Evolutionary conservation across 2,888 invertebrate species (phyloP).

Genomic region (Plebejus melissa): DNA sequence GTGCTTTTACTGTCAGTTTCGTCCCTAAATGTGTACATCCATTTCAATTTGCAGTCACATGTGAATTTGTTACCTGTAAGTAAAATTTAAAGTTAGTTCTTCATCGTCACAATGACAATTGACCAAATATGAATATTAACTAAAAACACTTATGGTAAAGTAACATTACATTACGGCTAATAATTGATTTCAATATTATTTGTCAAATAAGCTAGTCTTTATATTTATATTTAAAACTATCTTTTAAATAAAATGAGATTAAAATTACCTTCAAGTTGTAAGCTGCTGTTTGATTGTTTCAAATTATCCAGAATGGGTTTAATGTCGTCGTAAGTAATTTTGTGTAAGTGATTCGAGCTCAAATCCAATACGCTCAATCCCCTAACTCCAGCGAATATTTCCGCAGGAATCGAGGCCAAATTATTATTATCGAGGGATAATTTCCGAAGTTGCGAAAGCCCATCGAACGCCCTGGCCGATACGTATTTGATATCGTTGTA

Average conservation of each 20-base stretch:
- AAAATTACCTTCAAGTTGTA: constrained; percentile 86
- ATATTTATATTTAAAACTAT: no score
- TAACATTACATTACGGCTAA: no score
- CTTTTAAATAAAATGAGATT: no score
- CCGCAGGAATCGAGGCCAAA: constrained; percentile 83
- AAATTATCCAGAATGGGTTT: constrained; percentile 88
- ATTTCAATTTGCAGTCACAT: constrained; percentile 90
- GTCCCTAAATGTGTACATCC: constrained; percentile 87
- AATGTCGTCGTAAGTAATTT: constrained; percentile 86
- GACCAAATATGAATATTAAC: no score
- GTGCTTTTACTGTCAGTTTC: constrained; percentile 86
- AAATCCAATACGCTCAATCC: constrained; percentile 87
- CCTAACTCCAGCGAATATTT: constrained; percentile 84
- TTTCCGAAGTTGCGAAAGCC: constrained; percentile 84
- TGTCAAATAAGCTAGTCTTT: no score
- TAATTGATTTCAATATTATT: no score
- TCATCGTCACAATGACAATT: neutral
- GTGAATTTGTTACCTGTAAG: constrained; percentile 88
- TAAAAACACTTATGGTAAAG: no score
- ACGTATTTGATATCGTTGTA: constrained; percentile 85
- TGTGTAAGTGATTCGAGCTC: constrained; percentile 86
- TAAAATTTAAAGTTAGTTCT: neutral
- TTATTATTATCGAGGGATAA: constrained; percentile 88
- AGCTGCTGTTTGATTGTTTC: constrained; percentile 85
- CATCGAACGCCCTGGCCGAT: constrained; percentile 87